phyloP scores from a whole-genome alignment of 2,888 invertebrate genomes.

The Nemapogon koenigi region DNA sequence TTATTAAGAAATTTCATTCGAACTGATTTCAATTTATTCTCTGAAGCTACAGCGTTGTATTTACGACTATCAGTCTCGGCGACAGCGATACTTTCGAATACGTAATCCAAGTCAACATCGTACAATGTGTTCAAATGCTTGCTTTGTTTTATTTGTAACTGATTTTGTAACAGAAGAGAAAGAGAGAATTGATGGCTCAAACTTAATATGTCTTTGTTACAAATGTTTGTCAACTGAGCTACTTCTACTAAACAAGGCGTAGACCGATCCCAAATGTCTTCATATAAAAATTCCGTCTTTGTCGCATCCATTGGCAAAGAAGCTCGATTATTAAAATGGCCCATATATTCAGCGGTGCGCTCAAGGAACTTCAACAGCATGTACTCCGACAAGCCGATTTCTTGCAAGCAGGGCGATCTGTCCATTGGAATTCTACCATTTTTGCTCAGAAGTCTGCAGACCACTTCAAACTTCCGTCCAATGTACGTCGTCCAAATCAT shows the following conservation, averaged over 20 bases:
- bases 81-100: conserved; percentile 53
- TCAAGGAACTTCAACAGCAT: conserved; percentile 61
- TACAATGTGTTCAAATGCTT: conserved; percentile 80
- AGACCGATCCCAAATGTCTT: conserved; percentile 73
- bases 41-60: conserved; percentile 69
- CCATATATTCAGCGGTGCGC: conserved; percentile 51
- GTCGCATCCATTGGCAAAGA: conserved; percentile 37
- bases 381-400: conserved; percentile 72
- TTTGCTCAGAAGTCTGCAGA: conserved; percentile 79
- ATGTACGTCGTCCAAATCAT: conserved; percentile 91
- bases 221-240: conserved; percentile 76
- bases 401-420: conserved; percentile 79
- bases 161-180: conserved; percentile 79
- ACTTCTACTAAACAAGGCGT: conserved; percentile 77
- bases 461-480: conserved; percentile 78
- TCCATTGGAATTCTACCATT: conserved; percentile 87
- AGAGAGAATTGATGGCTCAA: conserved; percentile 82
- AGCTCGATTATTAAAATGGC: conserved; percentile 44
- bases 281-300: conserved; percentile 53
- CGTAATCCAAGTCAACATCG: conserved; percentile 72
- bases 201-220: conserved; percentile 77
- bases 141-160: conserved; percentile 75
- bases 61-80: conserved; percentile 50
- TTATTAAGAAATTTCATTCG: conserved; percentile 77
- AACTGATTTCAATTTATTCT: conserved; percentile 70